These are phyloP conservation scores for Cricetomys ansorgei DNA, from an alignment of 2,113 vertebrate species.

Conservation along the genomic window DNA sequence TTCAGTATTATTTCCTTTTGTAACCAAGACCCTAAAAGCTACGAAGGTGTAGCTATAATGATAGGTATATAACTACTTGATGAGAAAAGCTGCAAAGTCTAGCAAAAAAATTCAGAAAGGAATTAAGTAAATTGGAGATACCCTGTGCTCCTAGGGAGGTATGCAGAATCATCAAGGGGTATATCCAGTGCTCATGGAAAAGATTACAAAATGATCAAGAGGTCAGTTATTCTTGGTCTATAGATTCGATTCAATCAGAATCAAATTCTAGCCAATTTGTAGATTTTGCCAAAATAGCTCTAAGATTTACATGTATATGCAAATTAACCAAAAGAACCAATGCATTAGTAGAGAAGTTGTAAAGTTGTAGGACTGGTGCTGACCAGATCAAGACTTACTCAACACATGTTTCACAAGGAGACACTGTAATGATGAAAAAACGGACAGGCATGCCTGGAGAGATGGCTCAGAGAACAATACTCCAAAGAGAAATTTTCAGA, in stretches of 20 bases:
- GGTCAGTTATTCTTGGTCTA: not conserved
- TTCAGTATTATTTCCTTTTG: not conserved
- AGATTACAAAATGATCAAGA: not conserved
- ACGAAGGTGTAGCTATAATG: not conserved
- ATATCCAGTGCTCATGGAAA: not conserved
- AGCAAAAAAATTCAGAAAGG: not conserved
- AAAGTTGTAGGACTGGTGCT: not conserved
- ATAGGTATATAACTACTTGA: not conserved
- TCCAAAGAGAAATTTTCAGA: not conserved
- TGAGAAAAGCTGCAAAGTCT: not conserved
- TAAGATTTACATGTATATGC: not conserved
- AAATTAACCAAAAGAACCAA: not conserved
- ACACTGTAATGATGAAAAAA: not conserved
- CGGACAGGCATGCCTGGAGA: not conserved
- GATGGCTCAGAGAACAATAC: not conserved
- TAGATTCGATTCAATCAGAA: not conserved
- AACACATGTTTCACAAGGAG: not conserved
- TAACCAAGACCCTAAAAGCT: not conserved
- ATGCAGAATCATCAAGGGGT: not conserved
- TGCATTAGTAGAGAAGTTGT: not conserved
- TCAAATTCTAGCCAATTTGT: not conserved
- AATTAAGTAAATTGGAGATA: not conserved
- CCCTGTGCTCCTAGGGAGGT: not conserved
- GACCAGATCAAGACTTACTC: not conserved
- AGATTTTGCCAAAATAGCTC: not conserved